Evolutionary conservation across 2,888 invertebrate species (phyloP), one percentile per base, ranked within the genome.

Genomic region (Drosophila putrida): DNA sequence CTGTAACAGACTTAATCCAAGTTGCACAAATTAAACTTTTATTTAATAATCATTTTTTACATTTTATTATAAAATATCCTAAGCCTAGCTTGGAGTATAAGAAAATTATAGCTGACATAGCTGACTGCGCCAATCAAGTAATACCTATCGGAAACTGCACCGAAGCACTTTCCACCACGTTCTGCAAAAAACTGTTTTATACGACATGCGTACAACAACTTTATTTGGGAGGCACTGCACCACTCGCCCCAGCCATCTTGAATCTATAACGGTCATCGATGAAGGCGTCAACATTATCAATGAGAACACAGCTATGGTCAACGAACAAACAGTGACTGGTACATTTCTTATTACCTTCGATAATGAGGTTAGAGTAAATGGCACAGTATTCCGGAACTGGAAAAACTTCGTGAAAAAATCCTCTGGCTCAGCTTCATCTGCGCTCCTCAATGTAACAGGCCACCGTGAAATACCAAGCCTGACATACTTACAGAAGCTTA

Each of bases 271-370:
- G n/a, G 4, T 50, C 11, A 13, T 50, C 4, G 49, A 50, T 6
- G 49, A 50, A 11, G 49, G 49, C 4, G 49, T 50, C 10, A 50
- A 35, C 0, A 50, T 50, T 6, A 50, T 50, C 8, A 50, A 50
- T n/a, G 35, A 41, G 1, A 6, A 25, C 4, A 11, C 41, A 25
- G 41, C 41, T 4, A 20, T 10, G 5, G 11, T 41, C 39, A 9
- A 13, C 15, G 15, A 15, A 13, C 38, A 39, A 35, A 35, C 35
- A 35, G 35, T n/a, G n/a, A n/a, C n/a, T n/a, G n/a, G n/a, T n/a
- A n/a, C n/a, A n/a, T 28, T 4, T 28, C 28, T 28, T 5, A 4
- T 28, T 5, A 28, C 28, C 5, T 28, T 28, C 5, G 5, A 28
- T 5, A 28, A 28, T 4, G 28, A 4, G 5, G 28, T 28, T 4